phyloP scores from a whole-genome alignment of 2,113 vertebrate species.

The Barbus barbus region DNA sequence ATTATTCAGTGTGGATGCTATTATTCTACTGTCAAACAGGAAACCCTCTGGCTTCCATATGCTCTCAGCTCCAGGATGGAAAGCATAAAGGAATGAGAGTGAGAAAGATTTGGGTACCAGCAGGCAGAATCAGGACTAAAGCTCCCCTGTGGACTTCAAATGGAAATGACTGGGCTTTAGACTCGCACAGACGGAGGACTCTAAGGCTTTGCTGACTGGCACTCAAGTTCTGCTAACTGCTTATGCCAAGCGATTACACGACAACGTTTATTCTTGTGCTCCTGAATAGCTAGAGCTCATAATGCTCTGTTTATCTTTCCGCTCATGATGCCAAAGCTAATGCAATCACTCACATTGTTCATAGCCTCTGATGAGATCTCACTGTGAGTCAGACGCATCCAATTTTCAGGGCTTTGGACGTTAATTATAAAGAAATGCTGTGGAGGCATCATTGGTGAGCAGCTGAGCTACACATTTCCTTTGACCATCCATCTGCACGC shows the following conservation, averaged over 20 bases:
- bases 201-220: conserved; percentile 10
- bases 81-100: conserved; percentile 16
- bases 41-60: conserved; percentile 9
- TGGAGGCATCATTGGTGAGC: conserved; percentile 27
- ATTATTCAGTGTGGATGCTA: conserved; percentile 12
- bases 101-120: conserved; percentile 25
- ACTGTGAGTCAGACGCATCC: conserved; percentile 13
- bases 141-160: conserved; percentile 24
- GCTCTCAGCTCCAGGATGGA: conserved; percentile 7
- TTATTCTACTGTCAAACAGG: conserved; percentile 19
- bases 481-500: conserved; percentile 32
- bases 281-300: conserved; percentile 12
- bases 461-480: conserved; percentile 33
- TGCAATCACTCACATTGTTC: conserved; percentile 15
- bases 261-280: conserved; percentile 5
- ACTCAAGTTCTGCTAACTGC: not conserved
- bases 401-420: conserved; percentile 14
- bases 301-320: conserved; percentile 1
- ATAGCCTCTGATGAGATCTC: conserved; percentile 7
- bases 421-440: conserved; percentile 33
- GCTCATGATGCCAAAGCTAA: conserved; percentile 5
- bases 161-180: not conserved
- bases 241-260: conserved; percentile 15
- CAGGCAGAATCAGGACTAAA: conserved; percentile 21
- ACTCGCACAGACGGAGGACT: not conserved